Evolutionary conservation across 2,888 invertebrate species (phyloP), one percentile per base, ranked within the genome.

Genomic region (Phlogophora meticulosa): DNA sequence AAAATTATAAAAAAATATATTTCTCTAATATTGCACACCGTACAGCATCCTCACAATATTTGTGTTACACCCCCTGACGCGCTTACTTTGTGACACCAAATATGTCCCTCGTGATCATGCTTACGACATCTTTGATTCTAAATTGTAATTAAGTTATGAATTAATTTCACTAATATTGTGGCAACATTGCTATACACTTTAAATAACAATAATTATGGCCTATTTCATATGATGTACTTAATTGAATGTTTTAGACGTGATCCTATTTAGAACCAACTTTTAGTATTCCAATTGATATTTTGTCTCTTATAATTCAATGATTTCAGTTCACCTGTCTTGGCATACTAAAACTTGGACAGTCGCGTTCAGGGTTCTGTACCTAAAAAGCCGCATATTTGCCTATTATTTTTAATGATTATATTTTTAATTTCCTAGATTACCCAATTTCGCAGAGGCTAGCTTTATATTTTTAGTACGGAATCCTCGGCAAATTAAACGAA

Each of bases 21-120:
- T 76, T 77, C 62, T 78, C 69, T 67, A 75, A 70, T 64, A 65
- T 74, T 75, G 67, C 82, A 71, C 79, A 66, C 42, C 43, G 56
- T 71, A 74, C 61, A 56, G 62, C 74, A 80, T 75, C 49, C 72
- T 86, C 86, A 83, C 83, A 82, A 80, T 85, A 76, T 76, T 76
- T 81, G 65, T 80, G 85, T 81, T 84, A 84, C 82, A 81, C 64
- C 71, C 55, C 76, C 78, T 61, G 80, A 76, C 78, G 84, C 79
- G 83, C 85, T 86, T 86, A 72, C 72, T 73, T 73, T 79, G 72
- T 73, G 74, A 77, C 81, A 76, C 70, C 72, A 78, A 72, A 76
- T 66, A 81, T 82, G 84, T 82, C 84, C 82, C 83, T 87, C 81
- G 85, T 84, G 84, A 83, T 87, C 85, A 85, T 85, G 87, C 87